Evolutionary conservation across 2,888 invertebrate species (phyloP), one percentile per base, ranked within the genome.

Genomic region (Synergus gifuensis): DNA sequence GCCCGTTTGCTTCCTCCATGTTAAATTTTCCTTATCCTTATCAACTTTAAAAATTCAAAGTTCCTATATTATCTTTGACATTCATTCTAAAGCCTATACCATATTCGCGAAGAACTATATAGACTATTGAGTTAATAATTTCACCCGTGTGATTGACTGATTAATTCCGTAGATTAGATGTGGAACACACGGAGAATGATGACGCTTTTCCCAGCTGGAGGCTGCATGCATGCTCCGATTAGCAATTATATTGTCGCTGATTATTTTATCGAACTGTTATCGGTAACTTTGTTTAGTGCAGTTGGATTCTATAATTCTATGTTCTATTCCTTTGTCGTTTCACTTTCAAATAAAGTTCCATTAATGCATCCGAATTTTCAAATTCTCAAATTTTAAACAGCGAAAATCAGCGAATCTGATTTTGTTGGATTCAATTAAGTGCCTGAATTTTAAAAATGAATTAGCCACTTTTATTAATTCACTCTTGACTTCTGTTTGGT

Each of bases 181-280:
- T 64, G n/a, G 36, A 3, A 64, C 64, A 64, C 64, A 42, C 8
- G 8, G 60, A 60, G 60, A 60, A 60, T 42, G 8, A n/a, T 42
- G 64, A 64, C n/a, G n/a, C 36, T 36, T n/a, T n/a, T 64, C 9
- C 40, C n/a, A 22, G 14, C 36, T 64, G 40, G 40, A 36, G 36
- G 36, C 40, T 64, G 64, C 40, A 63, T 64, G 64, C 40, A 63
- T 63, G 63, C 7, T 63, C 16, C 28, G 36, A 63, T 63, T 28
- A 63, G 28, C 36, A 64, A 64, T 40, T 36, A 64, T 40, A 64
- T n/a, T 64, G n/a, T n/a, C 36, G 36, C n/a, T 40, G 40, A 36
- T 64, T 64, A 40, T 40, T 16, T 36, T 64, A 64, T 64, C 64
- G 2, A 64, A 64, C 9, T n/a, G 2, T 36, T 36, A 64, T 64